These are phyloP conservation scores for Tragelaphus scriptus DNA, from an alignment of 2,113 vertebrate species.

Conservation along the genomic window DNA sequence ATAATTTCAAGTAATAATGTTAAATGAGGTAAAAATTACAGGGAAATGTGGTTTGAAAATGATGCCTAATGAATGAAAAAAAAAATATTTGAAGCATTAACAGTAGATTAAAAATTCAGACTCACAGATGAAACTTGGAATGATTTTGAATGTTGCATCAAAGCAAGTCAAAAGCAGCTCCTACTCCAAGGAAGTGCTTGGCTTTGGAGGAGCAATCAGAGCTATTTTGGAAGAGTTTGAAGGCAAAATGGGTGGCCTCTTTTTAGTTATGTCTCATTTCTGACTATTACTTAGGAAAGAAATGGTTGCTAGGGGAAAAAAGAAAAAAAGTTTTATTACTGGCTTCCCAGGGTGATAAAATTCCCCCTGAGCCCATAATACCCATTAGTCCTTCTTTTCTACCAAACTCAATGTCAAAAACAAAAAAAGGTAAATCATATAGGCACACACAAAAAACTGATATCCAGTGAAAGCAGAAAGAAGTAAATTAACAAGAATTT, in stretches of 20 bases:
- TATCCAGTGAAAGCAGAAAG: background rate
- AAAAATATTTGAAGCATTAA: slow-evolving; percentile 7
- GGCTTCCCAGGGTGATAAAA: background rate
- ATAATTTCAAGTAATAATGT: slow-evolving; percentile 43
- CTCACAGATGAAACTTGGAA: background rate
- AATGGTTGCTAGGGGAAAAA: background rate
- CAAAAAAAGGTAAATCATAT: background rate
- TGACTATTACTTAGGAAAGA: background rate
- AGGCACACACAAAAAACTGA: background rate
- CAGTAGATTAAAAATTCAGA: slow-evolving; percentile 34
- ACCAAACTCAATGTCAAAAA: background rate
- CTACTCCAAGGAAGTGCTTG: background rate
- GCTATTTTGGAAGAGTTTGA: background rate
- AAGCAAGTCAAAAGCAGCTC: background rate
- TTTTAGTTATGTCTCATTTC: background rate
- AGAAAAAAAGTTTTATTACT: background rate
- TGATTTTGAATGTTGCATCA: background rate
- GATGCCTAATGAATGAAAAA: slow-evolving; percentile 34
- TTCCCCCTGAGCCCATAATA: background rate
- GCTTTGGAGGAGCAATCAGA: background rate
- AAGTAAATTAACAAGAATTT: background rate
- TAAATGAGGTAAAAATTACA: slow-evolving; percentile 54
- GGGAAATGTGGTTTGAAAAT: slow-evolving; percentile 33
- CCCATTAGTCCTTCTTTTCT: background rate
- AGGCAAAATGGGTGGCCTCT: background rate